These are phyloP conservation scores for Podiceps cristatus DNA, from an alignment of 2,113 vertebrate genomes.

Conservation along the genomic window DNA sequence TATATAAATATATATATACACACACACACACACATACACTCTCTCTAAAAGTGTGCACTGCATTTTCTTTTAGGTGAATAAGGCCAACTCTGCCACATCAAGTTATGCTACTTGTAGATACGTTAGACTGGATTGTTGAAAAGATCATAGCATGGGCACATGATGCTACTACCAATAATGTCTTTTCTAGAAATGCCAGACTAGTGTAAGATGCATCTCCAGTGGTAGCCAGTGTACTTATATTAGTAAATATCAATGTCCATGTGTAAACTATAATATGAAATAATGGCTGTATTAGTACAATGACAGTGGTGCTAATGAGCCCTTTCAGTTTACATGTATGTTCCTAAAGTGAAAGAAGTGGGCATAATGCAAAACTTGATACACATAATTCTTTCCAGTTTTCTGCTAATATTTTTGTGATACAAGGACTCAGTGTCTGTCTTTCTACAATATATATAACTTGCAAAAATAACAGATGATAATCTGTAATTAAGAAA, in stretches of 20 bases:
- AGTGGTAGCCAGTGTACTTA: background rate
- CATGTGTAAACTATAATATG: background rate
- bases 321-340: background rate
- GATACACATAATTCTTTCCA: background rate
- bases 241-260: background rate
- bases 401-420: background rate
- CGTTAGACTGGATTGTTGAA: background rate
- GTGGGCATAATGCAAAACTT: background rate
- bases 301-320: background rate
- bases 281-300: background rate
- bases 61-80: background rate
- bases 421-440: background rate
- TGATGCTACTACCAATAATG: background rate
- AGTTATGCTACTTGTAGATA: background rate
- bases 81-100: background rate
- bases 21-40: too few relatives aligned
- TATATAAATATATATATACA: background rate
- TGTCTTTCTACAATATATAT: background rate
- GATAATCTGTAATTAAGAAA: background rate
- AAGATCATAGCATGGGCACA: background rate
- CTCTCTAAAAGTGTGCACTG: background rate
- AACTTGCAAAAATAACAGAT: background rate
- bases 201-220: background rate
- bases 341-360: background rate
- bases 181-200: background rate